phyloP scores from a whole-genome alignment of 2,797 vertebrate genomes.

The Chaetophractus vellerosus region DNA sequence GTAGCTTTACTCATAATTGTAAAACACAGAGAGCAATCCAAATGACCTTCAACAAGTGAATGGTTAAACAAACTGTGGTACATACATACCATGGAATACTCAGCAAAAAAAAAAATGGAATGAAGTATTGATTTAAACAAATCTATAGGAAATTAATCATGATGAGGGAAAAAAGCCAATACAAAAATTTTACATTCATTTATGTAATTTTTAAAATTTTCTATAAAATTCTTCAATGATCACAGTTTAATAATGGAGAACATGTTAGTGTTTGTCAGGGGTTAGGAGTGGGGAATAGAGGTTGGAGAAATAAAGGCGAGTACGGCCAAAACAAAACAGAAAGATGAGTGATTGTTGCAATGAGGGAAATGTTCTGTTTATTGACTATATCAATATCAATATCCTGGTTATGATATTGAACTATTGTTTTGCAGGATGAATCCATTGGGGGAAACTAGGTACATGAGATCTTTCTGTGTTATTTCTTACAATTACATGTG shows the following conservation, averaged over 20 bases:
- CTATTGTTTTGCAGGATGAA: neutral
- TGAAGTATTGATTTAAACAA: neutral
- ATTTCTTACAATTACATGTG: neutral
- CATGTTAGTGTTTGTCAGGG: too few relatives aligned
- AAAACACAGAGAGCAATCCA: neutral
- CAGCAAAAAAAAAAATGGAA: neutral
- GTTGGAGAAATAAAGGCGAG: neutral
- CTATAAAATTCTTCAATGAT: neutral
- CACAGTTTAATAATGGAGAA: too few relatives aligned
- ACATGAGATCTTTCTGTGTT: neutral
- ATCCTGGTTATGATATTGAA: neutral
- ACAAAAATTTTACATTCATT: neutral
- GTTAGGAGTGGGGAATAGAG: neutral
- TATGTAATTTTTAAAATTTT: neutral
- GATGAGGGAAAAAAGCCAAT: neutral
- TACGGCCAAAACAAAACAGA: neutral
- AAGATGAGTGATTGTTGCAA: neutral
- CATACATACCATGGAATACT: neutral
- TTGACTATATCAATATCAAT: neutral
- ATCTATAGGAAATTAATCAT: slow-evolving; percentile 1
- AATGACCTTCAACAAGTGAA: neutral
- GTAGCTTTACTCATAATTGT: neutral
- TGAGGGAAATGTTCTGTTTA: neutral
- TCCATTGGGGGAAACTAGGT: neutral
- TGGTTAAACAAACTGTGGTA: neutral